Base-by-base conservation (phyloP, 2,113 vertebrate genomes). In the Synodontis membranacea region DNA sequence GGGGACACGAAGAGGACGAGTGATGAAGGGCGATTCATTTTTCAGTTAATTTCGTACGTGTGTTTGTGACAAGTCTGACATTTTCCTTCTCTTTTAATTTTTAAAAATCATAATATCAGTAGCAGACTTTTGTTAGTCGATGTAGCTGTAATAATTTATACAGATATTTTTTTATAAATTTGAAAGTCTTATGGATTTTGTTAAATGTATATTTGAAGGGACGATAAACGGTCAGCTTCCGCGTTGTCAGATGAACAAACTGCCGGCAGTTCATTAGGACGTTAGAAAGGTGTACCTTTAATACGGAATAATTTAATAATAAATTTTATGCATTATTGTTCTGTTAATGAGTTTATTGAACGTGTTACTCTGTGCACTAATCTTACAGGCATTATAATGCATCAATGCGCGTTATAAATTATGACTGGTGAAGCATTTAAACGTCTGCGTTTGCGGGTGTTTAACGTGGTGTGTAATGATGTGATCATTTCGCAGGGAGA, bases 271-370 rank as follows among this genome's bases (percentile, higher is more conserved):
- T 37, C 78, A 80, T 10, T 78, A 2, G 14, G 19, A 15, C 48
- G 96, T 95, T 96, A 96, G 96, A 96, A 95, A 95, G 94, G 96
- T 95, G 95, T 96, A 95, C 95, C 95, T 96, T 95, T 96, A 95
- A 96, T 96, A 96, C 95, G 96, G 96, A 95, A 95, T 95, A 21
- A 42, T 84, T 95, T 96, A 95, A 95, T 95, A 21, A 42, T 84
- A 95, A 96, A 85, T 81, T 95, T 94, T 94, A 94, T 96, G 95
- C 96, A 84, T 84, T 86, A 86, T 89, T 86, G 62, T 88, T 85
- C 82, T 89, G 87, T 84, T 88, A 88, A 70, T 81, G 86, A 86
- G 82, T 84, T 81, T 84, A 85, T 80, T 39, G 85, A 88, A 79
- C 85, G 46, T 50, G 46, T 34, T 52, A 23, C 25, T 72, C 39